Percentiles rank a stretch among this genome's conserved stretches.
phyloP scores from a whole-genome alignment of 2,888 invertebrate species.

The Eumerus sabulonum region DNA sequence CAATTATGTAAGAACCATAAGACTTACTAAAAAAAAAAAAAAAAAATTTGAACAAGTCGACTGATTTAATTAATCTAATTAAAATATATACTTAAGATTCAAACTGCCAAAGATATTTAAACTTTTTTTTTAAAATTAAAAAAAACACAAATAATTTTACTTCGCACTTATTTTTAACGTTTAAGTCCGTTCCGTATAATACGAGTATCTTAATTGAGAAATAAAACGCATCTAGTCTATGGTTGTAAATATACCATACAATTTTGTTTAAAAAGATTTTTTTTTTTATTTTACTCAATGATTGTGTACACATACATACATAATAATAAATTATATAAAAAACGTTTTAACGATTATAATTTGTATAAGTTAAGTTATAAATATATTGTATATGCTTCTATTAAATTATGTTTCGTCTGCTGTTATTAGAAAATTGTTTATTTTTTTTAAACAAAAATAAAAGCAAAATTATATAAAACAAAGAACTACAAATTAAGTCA shows the following conservation, averaged over 20 bases:
- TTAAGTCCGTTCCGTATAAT: too few relatives aligned
- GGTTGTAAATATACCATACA: slow-evolving; percentile 59
- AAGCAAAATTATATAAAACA: background rate
- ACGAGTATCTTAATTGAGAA: slow-evolving; percentile 5
- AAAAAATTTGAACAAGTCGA: slow-evolving; percentile 43
- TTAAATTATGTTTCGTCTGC: slow-evolving; percentile 2
- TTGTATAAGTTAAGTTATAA: slow-evolving; percentile 53
- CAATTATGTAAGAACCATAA: background rate
- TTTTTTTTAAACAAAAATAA: slow-evolving; percentile 15
- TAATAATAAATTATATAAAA: slow-evolving; percentile 57
- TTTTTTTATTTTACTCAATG: slow-evolving; percentile 26
- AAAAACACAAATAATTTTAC: background rate
- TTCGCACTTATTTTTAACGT: background rate
- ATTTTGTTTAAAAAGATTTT: slow-evolving; percentile 33
- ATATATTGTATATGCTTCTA: slow-evolving; percentile 38
- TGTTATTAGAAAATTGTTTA: slow-evolving; percentile 2
- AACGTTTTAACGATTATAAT: slow-evolving; percentile 43
- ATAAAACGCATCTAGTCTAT: slow-evolving; percentile 66
- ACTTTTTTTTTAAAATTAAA: too few relatives aligned
- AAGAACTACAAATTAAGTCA: too few relatives aligned
- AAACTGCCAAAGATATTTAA: slow-evolving; percentile 64
- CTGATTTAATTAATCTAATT: slow-evolving; percentile 57
- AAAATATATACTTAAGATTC: slow-evolving; percentile 15
- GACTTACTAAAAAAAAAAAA: slow-evolving; percentile 30
- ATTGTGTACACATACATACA: slow-evolving; percentile 47